Base-by-base conservation (phyloP, 1,140 invertebrate genomes). In the Wasmannia auropunctata region DNA sequence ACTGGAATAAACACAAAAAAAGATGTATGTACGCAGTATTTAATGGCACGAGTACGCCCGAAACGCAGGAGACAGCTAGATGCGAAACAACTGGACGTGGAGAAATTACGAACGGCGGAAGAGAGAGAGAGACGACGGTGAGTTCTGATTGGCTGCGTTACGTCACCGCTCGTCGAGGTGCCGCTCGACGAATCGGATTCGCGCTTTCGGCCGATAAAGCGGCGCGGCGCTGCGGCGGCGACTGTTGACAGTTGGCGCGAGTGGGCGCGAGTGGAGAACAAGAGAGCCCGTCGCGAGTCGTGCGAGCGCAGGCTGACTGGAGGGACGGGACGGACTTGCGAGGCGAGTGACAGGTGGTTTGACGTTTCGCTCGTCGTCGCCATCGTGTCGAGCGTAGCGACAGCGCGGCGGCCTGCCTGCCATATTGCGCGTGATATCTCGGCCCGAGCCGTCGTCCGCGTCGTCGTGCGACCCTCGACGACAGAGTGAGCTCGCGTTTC, bases 321-420 rank as follows among this genome's bases (percentile, higher is more conserved):
- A 14, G 25, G 62, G 37, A 62, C 58, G 56, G 1, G 5, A 67
- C 49, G 34, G 16, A 28, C 19, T 19, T 70, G 34, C 40, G 25
- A 46, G 40, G 86, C 40, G 63, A 81, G 91, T 93, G 93, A 94
- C 93, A 94, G 92, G 92, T 94, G 92, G 93, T 93, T 95, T 93
- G 92, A 94, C 92, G 86, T 94, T 93, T 81, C 90, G 86, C 86
- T 56, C 85, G 89, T 86, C 92, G 92, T 86, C 92, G 91, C 91
- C 92, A 91, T 94, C 88, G 86, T 92, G n/a, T n/a, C n/a, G n/a
- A n/a, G n/a, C 86, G 85, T 85, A 86, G 84, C 87, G 84, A 88
- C 89, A 76, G 51, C 88, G 91, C 88, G 86, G 85, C n/a, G n/a
- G n/a, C n/a, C 43, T 11, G 43, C 91, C 92, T 94, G 94, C 94